These are phyloP conservation scores for Champsocephalus esox DNA, from an alignment of 2,797 vertebrate species.

Conservation along the genomic window DNA sequence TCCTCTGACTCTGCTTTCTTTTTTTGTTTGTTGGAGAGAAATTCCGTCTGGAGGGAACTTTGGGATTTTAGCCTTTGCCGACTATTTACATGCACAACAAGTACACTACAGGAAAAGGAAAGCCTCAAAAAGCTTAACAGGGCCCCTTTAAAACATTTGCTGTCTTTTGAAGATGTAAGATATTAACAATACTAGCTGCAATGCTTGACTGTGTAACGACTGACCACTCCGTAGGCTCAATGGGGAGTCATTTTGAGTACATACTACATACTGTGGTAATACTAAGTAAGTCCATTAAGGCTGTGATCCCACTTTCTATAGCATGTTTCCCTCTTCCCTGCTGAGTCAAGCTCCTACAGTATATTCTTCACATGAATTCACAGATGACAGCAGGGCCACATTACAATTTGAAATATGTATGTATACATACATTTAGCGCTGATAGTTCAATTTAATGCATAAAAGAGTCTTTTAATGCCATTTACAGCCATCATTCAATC, in stretches of 20 bases:
- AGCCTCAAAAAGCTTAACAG: too few relatives aligned
- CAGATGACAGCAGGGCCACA: neutral
- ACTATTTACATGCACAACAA: too few relatives aligned
- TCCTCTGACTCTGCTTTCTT: too few relatives aligned
- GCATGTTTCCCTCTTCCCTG: neutral
- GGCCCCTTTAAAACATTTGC: neutral
- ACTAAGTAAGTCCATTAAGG: neutral
- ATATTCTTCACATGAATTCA: neutral
- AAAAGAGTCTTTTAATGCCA: neutral
- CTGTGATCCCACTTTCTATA: neutral
- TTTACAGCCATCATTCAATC: conserved; percentile 27
- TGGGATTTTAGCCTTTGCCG: too few relatives aligned
- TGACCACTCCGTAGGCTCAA: neutral
- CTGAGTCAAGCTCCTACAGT: conserved; percentile 9
- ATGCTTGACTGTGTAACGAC: neutral
- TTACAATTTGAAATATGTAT: conserved; percentile 22
- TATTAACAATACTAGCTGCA: neutral
- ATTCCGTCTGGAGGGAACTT: too few relatives aligned
- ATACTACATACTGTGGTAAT: neutral
- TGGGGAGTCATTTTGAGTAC: neutral
- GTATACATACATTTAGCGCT: neutral
- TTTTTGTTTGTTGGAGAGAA: too few relatives aligned
- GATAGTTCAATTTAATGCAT: conserved; percentile 19
- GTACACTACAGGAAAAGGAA: too few relatives aligned
- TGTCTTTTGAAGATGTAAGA: neutral